A percentile compares a stretch with the other conserved stretches of the same genome.
These are phyloP conservation scores for Jaculus jaculus DNA, from an alignment of 2,113 vertebrate genomes.

Conservation along the genomic window DNA sequence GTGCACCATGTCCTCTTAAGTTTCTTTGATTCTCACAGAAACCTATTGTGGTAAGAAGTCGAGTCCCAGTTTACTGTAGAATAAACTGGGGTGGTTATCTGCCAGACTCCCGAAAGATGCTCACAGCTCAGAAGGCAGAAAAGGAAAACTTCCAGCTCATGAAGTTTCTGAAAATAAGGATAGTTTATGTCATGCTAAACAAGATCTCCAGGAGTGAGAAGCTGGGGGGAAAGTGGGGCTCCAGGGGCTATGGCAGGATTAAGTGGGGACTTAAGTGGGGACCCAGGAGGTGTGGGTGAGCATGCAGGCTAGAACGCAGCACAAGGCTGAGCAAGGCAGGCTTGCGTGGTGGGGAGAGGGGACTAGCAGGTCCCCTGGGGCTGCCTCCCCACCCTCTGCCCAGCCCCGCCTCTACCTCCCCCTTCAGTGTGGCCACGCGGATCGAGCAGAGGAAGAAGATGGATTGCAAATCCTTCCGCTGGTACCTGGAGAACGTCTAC, in stretches of 20 bases:
- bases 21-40: conserved; percentile 28
- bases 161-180: neutral
- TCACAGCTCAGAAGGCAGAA: neutral
- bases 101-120: neutral
- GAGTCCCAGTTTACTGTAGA: neutral
- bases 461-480: conserved; percentile 97
- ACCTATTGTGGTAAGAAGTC: neutral
- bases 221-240: neutral
- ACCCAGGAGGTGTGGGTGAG: neutral
- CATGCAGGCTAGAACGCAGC: neutral
- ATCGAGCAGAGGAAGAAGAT: conserved; percentile 92
- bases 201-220: neutral
- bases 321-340: neutral
- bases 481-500: conserved; percentile 98
- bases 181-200: neutral
- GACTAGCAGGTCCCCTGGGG: neutral
- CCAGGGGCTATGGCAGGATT: neutral
- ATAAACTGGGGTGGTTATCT: neutral
- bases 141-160: neutral
- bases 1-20: neutral
- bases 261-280: neutral
- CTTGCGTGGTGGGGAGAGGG: neutral
- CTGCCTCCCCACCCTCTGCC: neutral
- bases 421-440: conserved; percentile 91
- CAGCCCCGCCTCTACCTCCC: conserved; percentile 56